A percentile compares a stretch with the other conserved stretches of the same genome.
Evolutionary conservation across 2,113 vertebrate genomes (phyloP).

Genomic region (Corvus moneduloides): DNA sequence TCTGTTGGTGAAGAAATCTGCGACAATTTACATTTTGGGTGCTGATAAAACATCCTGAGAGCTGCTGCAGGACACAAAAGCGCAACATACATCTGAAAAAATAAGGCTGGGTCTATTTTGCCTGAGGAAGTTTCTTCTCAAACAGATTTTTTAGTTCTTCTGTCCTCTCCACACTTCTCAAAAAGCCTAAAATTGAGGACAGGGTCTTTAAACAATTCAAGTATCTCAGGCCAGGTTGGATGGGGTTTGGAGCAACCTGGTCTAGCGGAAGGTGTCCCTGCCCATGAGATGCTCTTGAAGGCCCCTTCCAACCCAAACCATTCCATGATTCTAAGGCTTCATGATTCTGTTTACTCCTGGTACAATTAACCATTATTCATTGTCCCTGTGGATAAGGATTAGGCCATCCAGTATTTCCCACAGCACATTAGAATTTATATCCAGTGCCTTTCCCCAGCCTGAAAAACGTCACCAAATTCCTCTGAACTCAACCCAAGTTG

Average conservation of each 20-base stretch:
- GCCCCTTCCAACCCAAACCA: background rate
- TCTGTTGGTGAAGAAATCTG: background rate
- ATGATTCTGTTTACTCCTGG: background rate
- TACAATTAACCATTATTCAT: background rate
- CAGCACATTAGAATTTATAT: background rate
- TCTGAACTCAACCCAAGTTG: background rate
- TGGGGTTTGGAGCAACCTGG: background rate
- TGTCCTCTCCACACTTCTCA: background rate
- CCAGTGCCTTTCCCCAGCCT: no score
- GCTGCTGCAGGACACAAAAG: background rate
- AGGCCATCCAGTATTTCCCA: background rate
- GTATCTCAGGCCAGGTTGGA: background rate
- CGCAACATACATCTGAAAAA: background rate
- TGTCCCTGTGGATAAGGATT: background rate
- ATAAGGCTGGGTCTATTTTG: background rate
- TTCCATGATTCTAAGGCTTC: background rate
- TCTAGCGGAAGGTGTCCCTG: background rate
- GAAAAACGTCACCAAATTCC: background rate
- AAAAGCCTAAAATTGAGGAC: background rate
- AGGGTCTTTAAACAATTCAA: background rate
- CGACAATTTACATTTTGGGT: background rate
- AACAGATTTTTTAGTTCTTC: background rate
- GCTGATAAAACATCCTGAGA: background rate
- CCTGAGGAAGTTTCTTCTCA: background rate
- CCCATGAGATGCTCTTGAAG: background rate